phyloP scores from a whole-genome alignment of 1,140 invertebrate genomes.

The Rhynchophorus ferrugineus region DNA sequence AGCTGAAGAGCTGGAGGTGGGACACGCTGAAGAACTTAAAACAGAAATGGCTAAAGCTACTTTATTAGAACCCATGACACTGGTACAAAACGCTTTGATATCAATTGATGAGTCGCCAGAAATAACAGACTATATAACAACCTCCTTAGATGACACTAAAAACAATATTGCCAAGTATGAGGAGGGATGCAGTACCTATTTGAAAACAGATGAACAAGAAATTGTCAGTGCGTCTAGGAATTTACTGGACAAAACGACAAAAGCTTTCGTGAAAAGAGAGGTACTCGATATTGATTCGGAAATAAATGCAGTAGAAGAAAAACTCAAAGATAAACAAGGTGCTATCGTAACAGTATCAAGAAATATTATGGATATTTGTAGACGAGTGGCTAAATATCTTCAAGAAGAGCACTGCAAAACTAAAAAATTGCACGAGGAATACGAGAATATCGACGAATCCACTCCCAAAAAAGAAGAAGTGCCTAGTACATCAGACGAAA shows the following conservation, averaged over 20 bases:
- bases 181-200: conserved; percentile 7
- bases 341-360: conserved; percentile 10
- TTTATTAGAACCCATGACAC: conserved; percentile 12
- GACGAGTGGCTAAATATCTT: conserved; percentile 13
- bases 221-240: conserved; percentile 14
- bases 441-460: not conserved
- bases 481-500: not conserved
- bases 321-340: conserved; percentile 11
- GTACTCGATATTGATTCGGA: conserved; percentile 2
- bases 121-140: not conserved
- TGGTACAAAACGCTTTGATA: not conserved
- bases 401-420: not conserved
- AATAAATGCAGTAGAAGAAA: conserved; percentile 5
- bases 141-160: not conserved
- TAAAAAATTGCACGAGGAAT: not conserved
- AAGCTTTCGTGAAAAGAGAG: conserved; percentile 8
- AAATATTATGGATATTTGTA: conserved; percentile 19
- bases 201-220: conserved; percentile 21
- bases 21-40: conserved; percentile 21
- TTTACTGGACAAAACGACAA: conserved; percentile 5
- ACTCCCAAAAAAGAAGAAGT: not conserved
- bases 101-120: not conserved
- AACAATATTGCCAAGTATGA: conserved; percentile 9
- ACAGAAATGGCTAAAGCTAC: conserved; percentile 16
- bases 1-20: conserved; percentile 18